Evolutionary conservation across 92 coral and sea anemone species (phyloP).

Genomic region (Actinostola sp.): DNA sequence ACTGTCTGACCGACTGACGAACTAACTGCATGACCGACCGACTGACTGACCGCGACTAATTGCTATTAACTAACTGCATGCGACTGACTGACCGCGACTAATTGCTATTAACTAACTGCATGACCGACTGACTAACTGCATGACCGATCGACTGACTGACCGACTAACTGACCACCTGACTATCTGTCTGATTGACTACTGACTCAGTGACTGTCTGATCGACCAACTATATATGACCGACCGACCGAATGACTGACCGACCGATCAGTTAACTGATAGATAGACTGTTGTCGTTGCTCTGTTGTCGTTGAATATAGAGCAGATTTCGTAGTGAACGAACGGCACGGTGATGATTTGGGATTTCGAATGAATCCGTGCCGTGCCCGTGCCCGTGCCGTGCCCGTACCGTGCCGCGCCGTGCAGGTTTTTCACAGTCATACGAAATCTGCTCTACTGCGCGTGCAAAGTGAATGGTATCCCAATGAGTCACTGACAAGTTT

Average conservation of each 20-base stretch:
- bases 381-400: too few species aligned
- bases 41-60: background rate
- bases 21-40: background rate
- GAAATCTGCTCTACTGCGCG: too few species aligned
- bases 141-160: background rate
- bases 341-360: too few species aligned
- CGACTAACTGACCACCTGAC: background rate
- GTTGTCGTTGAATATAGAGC: too few species aligned
- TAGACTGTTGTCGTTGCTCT: too few species aligned
- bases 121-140: background rate
- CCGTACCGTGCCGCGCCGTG: too few species aligned
- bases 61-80: background rate
- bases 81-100: slow-evolving; percentile 1
- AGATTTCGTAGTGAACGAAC: too few species aligned
- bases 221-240: background rate
- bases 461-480: too few species aligned
- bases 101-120: background rate
- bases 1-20: background rate
- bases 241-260: background rate
- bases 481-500: too few species aligned
- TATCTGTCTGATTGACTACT: background rate
- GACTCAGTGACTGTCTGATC: background rate
- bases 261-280: too few species aligned
- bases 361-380: too few species aligned
- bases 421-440: too few species aligned